Evolutionary conservation across 2,797 vertebrate species (phyloP).

Genomic region (Nannoperca obscura): DNA sequence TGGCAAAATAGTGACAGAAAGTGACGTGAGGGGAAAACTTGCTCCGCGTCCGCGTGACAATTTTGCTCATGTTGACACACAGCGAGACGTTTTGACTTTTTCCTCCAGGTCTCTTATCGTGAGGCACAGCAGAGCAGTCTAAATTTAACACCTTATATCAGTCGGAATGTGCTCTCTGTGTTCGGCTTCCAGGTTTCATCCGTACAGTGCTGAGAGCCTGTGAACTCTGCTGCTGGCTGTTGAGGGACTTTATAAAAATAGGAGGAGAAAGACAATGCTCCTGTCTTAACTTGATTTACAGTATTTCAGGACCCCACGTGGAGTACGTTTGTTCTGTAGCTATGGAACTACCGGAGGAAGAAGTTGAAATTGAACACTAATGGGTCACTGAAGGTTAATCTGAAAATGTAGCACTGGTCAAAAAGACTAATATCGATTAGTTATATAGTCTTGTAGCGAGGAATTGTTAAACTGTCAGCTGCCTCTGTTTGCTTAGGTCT

Average conservation of each 20-base stretch:
- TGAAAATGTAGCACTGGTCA: constrained; percentile 39
- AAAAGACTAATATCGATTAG: constrained; percentile 35
- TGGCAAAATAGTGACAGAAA: constrained; percentile 60
- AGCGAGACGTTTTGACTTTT: constrained; percentile 58
- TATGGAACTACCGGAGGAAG: constrained; percentile 19
- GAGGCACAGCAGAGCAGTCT: constrained; percentile 76
- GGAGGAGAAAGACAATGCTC: constrained; percentile 73
- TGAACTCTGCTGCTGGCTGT: constrained; percentile 64
- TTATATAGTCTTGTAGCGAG: background rate
- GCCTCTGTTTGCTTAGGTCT: constrained; percentile 43
- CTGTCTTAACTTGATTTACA: constrained; percentile 68
- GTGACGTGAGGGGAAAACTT: constrained; percentile 56
- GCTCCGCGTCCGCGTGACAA: constrained; percentile 57
- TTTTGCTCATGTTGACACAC: constrained; percentile 60
- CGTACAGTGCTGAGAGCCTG: constrained; percentile 50
- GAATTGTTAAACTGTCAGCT: constrained; percentile 44
- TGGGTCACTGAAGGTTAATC: constrained; percentile 43
- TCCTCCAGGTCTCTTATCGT: constrained; percentile 77
- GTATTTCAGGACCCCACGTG: constrained; percentile 39
- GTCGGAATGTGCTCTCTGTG: constrained; percentile 80
- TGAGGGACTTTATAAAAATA: constrained; percentile 75
- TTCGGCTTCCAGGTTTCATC: constrained; percentile 75
- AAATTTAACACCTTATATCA: constrained; percentile 85
- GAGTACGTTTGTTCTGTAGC: constrained; percentile 26
- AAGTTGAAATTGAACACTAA: constrained; percentile 38